Evolutionary conservation across 2,113 vertebrate genomes (phyloP).

Genomic region (Poecilia latipinna): DNA sequence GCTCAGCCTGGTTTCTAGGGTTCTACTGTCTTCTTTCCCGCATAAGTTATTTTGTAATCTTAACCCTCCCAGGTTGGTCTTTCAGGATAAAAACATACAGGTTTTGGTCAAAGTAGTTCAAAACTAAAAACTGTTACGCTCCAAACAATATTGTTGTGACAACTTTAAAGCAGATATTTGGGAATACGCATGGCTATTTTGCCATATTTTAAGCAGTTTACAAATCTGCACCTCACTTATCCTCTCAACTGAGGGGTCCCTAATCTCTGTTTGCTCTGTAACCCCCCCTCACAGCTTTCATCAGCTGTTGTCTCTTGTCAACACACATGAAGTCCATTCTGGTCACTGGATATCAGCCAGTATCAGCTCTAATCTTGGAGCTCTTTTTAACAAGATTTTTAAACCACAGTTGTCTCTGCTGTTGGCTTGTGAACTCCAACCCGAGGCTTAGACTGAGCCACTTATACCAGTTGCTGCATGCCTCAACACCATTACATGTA

Average conservation of each 20-base stretch:
- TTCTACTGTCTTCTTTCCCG: too few species aligned
- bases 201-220: not conserved
- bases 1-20: slow-evolving; percentile 11
- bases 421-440: slow-evolving; percentile 7
- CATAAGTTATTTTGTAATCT: not conserved
- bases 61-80: not conserved
- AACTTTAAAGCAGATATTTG: too few species aligned
- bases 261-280: slow-evolving; percentile 10
- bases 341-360: slow-evolving; percentile 35
- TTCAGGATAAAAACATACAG: not conserved
- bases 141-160: too few species aligned
- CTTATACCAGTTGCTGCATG: slow-evolving; percentile 49
- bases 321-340: slow-evolving; percentile 1
- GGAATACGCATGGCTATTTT: too few species aligned
- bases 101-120: too few species aligned
- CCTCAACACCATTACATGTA: slow-evolving; percentile 48
- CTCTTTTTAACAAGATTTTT: slow-evolving; percentile 55
- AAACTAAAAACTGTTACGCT: too few species aligned
- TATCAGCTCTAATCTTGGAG: slow-evolving; percentile 37
- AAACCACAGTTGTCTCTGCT: slow-evolving; percentile 7
- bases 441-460: slow-evolving; percentile 40
- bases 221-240: not conserved
- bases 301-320: slow-evolving; percentile 41
- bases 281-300: slow-evolving; percentile 18
- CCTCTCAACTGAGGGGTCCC: not conserved